Base-by-base conservation (phyloP, 2,113 vertebrate species). In the Bagarius yarrelli region DNA sequence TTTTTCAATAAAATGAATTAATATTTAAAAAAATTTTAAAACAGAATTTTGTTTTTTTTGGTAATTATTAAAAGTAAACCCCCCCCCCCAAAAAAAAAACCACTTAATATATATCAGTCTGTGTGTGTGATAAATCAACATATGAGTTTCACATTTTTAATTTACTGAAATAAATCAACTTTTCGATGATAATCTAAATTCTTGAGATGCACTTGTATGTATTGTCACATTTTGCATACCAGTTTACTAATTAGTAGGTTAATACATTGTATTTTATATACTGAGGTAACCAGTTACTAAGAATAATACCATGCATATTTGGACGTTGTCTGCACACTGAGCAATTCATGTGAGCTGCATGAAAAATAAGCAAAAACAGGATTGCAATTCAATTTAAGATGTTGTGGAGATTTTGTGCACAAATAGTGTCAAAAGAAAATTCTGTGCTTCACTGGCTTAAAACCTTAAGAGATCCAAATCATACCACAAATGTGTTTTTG, bases 401-500 rank as follows among this genome's bases (percentile, higher is more conserved):
- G 47, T 9, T 15, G 52, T 75, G 0, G 52, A 32, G 23, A 19
- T 56, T 23, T 6, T 32, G 11, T 21, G 34, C 61, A 64, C 21
- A 67, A 67, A 36, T 67, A 55, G 5, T 57, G 32, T 44, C 25
- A 2, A 60, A 27, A 76, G 55, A 5, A 19, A 30, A 15, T 56
- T 9, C 18, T 44, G 34, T 30, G 0, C 1, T 23, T 67, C 53
- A 27, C 77, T 15, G 53, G 16, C 44, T 44, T 23, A 0, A 69
- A 59, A 30, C 5, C 9, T 69, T 67, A n/a, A n/a, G n/a, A n/a
- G 78, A 80, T 57, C 56, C 47, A 66, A 72, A 52, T 44, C 50
- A 53, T 16, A 79, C 69, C 36, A 55, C 71, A 52, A 79, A 47
- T 34, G 16, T 64, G 71, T 74, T 23, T 53, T 8, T 71, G 27